phyloP scores from a whole-genome alignment of 2,888 invertebrate species.

The Papilio protenor region DNA sequence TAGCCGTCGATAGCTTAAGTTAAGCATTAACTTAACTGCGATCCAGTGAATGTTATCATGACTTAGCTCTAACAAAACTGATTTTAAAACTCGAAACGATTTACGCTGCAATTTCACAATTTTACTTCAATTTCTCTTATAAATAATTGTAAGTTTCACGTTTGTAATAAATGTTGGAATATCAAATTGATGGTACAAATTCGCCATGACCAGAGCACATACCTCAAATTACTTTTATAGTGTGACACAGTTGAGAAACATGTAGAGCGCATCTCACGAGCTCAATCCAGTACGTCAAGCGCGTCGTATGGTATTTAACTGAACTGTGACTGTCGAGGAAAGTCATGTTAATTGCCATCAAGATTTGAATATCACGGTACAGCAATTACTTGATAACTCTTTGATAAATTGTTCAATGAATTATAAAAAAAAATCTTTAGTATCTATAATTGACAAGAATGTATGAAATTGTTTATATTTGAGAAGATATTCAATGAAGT shows the following conservation, averaged over 20 bases:
- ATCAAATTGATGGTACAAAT: conserved; percentile 2
- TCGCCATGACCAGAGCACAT: conserved; percentile 3
- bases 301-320: conserved; percentile 4
- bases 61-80: neutral
- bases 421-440: neutral
- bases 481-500: neutral
- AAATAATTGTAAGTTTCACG: neutral
- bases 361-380: conserved; percentile 7
- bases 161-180: conserved; percentile 10
- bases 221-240: conserved; percentile 31
- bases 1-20: conserved; percentile 10
- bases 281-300: conserved; percentile 16
- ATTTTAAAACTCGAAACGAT: neutral
- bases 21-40: conserved; percentile 27
- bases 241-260: conserved; percentile 47
- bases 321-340: conserved; percentile 11
- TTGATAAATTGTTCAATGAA: neutral
- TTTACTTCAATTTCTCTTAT: neutral
- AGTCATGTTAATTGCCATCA: conserved; percentile 6
- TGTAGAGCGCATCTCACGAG: conserved; percentile 51
- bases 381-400: neutral
- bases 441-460: neutral
- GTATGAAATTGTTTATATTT: neutral
- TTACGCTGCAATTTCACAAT: neutral
- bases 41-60: neutral